A percentile compares a stretch with the other conserved stretches of the same genome.
phyloP scores from a whole-genome alignment of 2,888 invertebrate genomes.

The Latrodectus elegans region DNA sequence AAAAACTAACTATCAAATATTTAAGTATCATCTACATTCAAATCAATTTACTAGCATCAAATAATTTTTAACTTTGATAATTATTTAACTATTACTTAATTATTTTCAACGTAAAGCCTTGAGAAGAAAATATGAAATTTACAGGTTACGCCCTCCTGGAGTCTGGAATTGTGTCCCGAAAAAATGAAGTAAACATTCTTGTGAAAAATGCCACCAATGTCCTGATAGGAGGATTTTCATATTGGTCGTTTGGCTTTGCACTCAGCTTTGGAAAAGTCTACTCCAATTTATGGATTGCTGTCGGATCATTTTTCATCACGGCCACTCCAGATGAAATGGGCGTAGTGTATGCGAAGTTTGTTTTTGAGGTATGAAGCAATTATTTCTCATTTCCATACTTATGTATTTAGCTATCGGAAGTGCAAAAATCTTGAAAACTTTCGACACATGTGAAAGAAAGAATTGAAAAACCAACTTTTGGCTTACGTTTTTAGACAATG shows the following conservation, averaged over 20 bases:
- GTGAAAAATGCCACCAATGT: slow-evolving; percentile 97
- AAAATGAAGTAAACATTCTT: slow-evolving; percentile 96
- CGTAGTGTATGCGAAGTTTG: slow-evolving; percentile 73
- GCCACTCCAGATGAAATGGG: slow-evolving; percentile 73
- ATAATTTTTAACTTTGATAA: too few relatives aligned
- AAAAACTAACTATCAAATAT: too few relatives aligned
- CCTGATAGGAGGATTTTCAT: slow-evolving; percentile 92
- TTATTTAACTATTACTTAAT: too few relatives aligned
- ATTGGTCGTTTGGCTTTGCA: slow-evolving; percentile 96
- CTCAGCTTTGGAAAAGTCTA: slow-evolving; percentile 84
- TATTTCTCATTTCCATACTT: not conserved
- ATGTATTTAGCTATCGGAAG: too few relatives aligned
- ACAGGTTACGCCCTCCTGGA: slow-evolving; percentile 94
- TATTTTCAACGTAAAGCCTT: too few relatives aligned
- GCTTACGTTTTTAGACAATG: too few relatives aligned
- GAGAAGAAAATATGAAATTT: not conserved
- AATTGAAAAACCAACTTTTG: too few relatives aligned
- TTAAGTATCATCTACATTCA: too few relatives aligned
- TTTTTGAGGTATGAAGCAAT: slow-evolving; percentile 73
- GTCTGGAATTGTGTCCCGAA: slow-evolving; percentile 84
- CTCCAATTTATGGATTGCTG: slow-evolving; percentile 84
- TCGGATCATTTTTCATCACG: slow-evolving; percentile 75
- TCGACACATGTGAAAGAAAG: too few relatives aligned
- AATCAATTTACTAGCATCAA: too few relatives aligned
- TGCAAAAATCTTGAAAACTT: too few relatives aligned